Percentiles rank a stretch among this genome's conserved stretches.
Evolutionary conservation across 2,888 invertebrate genomes (phyloP).

Genomic region (Epistrophe grossulariae): DNA sequence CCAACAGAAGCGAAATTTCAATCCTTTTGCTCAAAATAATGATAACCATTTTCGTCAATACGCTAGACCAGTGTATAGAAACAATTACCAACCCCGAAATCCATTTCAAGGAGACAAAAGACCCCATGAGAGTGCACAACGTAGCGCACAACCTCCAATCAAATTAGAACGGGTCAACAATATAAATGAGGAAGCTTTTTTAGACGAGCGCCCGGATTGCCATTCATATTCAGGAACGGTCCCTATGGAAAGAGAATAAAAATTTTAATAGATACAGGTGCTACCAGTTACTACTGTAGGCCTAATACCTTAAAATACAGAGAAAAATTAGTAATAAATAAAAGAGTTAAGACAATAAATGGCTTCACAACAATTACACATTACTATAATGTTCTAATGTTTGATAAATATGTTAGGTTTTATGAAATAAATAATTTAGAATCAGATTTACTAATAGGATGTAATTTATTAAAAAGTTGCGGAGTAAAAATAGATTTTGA

Average conservation of each 20-base stretch:
- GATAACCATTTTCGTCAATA: background rate
- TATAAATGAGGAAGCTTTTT: background rate
- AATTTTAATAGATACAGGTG: background rate
- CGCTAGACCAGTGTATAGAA: fast-evolving
- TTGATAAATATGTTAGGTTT: slow-evolving; percentile 5
- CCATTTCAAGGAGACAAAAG: background rate
- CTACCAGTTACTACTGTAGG: background rate
- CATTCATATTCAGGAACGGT: background rate
- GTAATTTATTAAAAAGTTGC: background rate
- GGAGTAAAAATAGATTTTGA: background rate
- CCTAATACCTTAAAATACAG: background rate
- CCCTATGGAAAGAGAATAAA: background rate
- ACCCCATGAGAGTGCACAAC: background rate
- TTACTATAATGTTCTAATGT: background rate
- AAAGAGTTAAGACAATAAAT: background rate
- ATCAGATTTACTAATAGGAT: background rate
- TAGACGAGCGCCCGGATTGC: background rate
- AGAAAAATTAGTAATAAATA: background rate
- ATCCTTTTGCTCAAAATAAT: background rate
- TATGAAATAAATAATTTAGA: slow-evolving; percentile 21
- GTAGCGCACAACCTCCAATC: background rate
- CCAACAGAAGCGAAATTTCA: background rate
- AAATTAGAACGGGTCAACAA: background rate
- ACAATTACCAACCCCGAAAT: background rate
- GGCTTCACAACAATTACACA: background rate